phyloP scores from a whole-genome alignment of 2,888 invertebrate species.

The Arge pagana region DNA sequence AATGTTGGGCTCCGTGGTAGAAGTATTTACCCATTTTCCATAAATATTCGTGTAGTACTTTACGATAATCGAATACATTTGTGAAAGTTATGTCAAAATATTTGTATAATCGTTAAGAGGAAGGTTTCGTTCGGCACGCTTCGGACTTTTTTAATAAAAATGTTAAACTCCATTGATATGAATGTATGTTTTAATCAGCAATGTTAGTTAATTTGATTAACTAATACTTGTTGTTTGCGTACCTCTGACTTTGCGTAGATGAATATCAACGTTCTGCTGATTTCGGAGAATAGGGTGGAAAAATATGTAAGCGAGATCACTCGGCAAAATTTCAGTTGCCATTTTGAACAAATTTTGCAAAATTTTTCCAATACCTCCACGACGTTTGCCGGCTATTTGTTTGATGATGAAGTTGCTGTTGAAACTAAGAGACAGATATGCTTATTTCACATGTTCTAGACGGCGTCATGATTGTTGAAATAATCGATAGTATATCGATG shows the following conservation, averaged over 20 bases:
- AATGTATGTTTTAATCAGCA: no score
- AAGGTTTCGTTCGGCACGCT: no score
- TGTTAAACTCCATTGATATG: no score
- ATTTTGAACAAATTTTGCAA: slow-evolving; percentile 83
- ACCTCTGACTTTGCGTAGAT: slow-evolving; percentile 79
- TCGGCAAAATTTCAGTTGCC: slow-evolving; percentile 93
- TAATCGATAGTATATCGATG: no score
- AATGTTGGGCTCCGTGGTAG: no score
- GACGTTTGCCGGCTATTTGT: slow-evolving; percentile 92
- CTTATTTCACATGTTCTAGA: not conserved
- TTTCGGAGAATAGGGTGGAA: slow-evolving; percentile 95
- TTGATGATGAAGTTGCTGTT: slow-evolving; percentile 87
- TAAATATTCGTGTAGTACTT: no score
- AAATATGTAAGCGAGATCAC: slow-evolving; percentile 96
- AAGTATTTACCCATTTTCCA: no score
- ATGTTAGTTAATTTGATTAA: not conserved
- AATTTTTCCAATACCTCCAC: slow-evolving; percentile 86
- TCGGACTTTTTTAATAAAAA: no score
- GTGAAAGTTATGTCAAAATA: no score
- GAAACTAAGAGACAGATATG: slow-evolving; percentile 36
- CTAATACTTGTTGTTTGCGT: slow-evolving; percentile 12
- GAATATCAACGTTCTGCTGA: slow-evolving; percentile 86
- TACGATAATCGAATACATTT: no score
- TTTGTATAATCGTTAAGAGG: no score
- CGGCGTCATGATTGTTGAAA: no score